phyloP scores from a whole-genome alignment of 64 coral and sea anemone species.

The Montipora cactus region DNA sequence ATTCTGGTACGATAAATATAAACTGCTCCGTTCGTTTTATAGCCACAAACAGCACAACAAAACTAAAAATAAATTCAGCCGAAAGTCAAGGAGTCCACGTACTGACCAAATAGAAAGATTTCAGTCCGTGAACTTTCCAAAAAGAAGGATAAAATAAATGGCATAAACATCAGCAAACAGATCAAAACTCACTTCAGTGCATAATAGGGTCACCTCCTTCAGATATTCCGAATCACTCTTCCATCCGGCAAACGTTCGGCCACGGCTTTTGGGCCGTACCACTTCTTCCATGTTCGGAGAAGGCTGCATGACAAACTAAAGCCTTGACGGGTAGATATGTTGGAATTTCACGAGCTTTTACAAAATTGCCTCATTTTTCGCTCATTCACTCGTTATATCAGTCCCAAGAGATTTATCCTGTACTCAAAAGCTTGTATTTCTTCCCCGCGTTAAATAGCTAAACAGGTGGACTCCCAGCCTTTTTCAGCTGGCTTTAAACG shows the following conservation, averaged over 20 bases:
- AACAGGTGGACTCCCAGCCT: neutral
- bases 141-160: neutral
- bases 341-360: neutral
- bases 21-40: too few species aligned
- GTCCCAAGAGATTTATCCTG: neutral
- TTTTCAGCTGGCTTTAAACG: neutral
- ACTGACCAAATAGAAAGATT: neutral
- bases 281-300: neutral
- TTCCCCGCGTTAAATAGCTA: neutral
- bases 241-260: conserved; percentile 12
- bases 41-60: too few species aligned
- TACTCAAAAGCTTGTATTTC: neutral
- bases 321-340: neutral
- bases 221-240: conserved; percentile 33
- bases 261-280: neutral
- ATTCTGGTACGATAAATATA: too few species aligned
- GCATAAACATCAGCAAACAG: neutral
- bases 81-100: neutral
- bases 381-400: neutral
- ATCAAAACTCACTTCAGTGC: conserved; percentile 28
- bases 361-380: neutral
- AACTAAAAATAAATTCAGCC: neutral
- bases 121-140: neutral
- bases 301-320: neutral
- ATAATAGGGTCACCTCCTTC: neutral